Conservation (phyloP, 2,888 invertebrate species). For the Gortyna flavago region DNA sequence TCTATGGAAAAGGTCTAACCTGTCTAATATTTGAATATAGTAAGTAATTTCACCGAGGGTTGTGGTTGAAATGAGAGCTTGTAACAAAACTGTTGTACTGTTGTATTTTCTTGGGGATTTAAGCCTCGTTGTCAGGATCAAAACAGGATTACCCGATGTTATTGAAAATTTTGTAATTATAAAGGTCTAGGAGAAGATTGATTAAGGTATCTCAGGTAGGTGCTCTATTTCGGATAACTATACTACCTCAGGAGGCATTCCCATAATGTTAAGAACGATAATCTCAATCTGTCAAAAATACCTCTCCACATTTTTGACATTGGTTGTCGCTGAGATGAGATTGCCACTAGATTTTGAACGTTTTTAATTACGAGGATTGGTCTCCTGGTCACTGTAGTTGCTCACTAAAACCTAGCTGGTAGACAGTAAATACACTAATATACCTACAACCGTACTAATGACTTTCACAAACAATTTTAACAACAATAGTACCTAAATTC, state of each 20-base stretch:
- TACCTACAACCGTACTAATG: not conserved
- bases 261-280: no score
- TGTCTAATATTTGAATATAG: not conserved
- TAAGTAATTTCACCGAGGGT: not conserved
- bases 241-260: no score
- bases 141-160: no score
- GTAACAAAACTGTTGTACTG: not conserved
- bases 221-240: no score
- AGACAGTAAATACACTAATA: conserved; percentile 11
- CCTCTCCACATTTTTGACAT: not conserved
- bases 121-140: no score
- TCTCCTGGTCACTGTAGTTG: not conserved
- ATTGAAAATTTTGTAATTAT: no score
- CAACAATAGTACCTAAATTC: not conserved
- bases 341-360: no score
- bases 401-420: not conserved
- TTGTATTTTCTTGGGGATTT: not conserved
- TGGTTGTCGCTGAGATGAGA: not conserved
- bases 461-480: conserved; percentile 6
- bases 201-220: not conserved
- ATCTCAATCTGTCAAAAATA: not conserved
- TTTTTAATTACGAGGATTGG: not conserved
- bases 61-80: not conserved
- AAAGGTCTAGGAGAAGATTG: no score
- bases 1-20: not conserved